Evolutionary conservation across 2,113 vertebrate genomes (phyloP).

Genomic region (Catagonus wagneri): DNA sequence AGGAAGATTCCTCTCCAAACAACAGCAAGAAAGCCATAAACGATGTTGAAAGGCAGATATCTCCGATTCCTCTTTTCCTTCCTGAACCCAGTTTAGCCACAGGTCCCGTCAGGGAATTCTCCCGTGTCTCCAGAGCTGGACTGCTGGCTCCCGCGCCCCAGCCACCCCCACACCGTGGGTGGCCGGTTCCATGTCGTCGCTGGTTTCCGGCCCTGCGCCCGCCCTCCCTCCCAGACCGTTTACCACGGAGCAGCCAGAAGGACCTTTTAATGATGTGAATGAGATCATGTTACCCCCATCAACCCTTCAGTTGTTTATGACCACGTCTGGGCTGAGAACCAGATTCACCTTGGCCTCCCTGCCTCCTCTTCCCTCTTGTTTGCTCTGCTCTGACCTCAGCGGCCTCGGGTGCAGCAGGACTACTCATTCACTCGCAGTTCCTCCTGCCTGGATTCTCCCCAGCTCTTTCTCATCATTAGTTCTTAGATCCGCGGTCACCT

Average conservation of each 20-base stretch:
- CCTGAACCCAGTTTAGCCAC: neutral
- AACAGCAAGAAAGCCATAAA: neutral
- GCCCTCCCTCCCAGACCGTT: neutral
- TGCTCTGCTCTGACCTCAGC: neutral
- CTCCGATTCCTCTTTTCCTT: neutral
- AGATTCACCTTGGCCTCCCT: accelerated
- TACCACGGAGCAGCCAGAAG: neutral
- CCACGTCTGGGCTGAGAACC: neutral
- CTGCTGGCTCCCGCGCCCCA: accelerated
- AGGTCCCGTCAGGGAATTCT: neutral
- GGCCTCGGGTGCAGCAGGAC: neutral
- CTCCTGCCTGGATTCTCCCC: neutral
- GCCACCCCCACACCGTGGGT: neutral
- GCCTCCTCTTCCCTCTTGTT: neutral
- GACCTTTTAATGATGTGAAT: neutral
- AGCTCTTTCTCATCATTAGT: neutral
- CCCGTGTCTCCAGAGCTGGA: neutral
- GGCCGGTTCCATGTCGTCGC: neutral
- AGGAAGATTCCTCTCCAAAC: neutral
- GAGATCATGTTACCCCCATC: neutral
- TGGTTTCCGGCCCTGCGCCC: neutral
- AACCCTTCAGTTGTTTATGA: neutral
- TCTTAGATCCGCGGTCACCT: neutral
- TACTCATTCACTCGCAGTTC: neutral
- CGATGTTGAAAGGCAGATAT: neutral